phyloP scores from a whole-genome alignment of 2,797 vertebrate genomes.

The Lindbergichthys nudifrons region DNA sequence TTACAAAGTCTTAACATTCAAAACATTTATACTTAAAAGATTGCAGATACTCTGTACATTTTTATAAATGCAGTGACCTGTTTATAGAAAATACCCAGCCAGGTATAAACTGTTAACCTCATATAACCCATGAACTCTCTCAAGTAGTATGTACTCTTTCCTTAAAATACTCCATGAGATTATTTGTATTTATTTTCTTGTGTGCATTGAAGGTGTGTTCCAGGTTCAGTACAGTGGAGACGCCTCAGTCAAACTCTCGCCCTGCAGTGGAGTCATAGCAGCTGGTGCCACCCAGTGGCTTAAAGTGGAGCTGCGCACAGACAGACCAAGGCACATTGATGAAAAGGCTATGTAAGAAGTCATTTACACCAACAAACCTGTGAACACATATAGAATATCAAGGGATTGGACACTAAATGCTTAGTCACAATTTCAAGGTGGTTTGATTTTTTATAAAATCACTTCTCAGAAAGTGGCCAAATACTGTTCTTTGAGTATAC shows the following conservation, averaged over 20 bases:
- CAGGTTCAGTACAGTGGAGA: slow-evolving; percentile 55
- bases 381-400: not conserved
- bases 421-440: not conserved
- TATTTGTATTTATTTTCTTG: not conserved
- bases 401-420: not conserved
- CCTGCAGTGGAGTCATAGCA: slow-evolving; percentile 58
- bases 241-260: slow-evolving; percentile 55
- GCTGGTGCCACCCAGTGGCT: slow-evolving; percentile 65
- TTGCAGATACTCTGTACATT: not conserved
- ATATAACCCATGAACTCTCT: not conserved
- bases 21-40: no score
- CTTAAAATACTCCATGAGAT: not conserved
- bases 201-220: slow-evolving; percentile 59
- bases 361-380: not conserved
- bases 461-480: not conserved
- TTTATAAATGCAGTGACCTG: not conserved
- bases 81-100: not conserved
- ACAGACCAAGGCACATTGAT: slow-evolving; percentile 42
- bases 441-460: not conserved
- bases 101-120: not conserved
- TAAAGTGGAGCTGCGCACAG: slow-evolving; percentile 64
- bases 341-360: slow-evolving; percentile 62
- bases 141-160: not conserved
- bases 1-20: no score
- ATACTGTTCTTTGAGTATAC: not conserved